Evolutionary conservation across 2,888 invertebrate species (phyloP).

Genomic region (Mimas tiliae): DNA sequence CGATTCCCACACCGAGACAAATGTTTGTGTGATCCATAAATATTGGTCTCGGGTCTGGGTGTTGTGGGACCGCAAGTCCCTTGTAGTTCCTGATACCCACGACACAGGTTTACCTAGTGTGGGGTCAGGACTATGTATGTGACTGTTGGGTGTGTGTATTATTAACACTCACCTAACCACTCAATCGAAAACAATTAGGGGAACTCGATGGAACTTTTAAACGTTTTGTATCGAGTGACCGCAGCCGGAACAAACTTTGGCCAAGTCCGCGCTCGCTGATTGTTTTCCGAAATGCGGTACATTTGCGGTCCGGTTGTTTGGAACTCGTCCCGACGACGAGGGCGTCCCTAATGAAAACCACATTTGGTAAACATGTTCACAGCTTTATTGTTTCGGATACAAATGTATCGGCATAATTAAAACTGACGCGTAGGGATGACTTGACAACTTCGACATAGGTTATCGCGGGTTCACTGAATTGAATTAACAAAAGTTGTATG

Average conservation of each 20-base stretch:
- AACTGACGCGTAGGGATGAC: constrained; percentile 5
- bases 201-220: constrained; percentile 33
- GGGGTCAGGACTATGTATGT: too few relatives aligned
- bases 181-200: constrained; percentile 25
- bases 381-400: constrained; percentile 9
- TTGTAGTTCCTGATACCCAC: too few relatives aligned
- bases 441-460: neutral
- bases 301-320: constrained; percentile 55
- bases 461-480: neutral
- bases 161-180: neutral
- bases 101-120: too few relatives aligned
- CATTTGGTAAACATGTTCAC: constrained; percentile 20
- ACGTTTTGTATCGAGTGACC: constrained; percentile 37
- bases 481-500: too few relatives aligned
- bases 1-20: too few relatives aligned
- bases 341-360: constrained; percentile 36
- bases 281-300: constrained; percentile 66
- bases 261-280: constrained; percentile 53
- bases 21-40: too few relatives aligned
- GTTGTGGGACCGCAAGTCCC: too few relatives aligned
- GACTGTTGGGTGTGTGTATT: too few relatives aligned
- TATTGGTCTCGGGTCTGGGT: too few relatives aligned
- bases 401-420: constrained; percentile 2
- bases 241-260: constrained; percentile 42
- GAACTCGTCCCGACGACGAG: constrained; percentile 38